Evolutionary conservation across 2,797 vertebrate species (phyloP).

Genomic region (Propithecus perrieri): DNA sequence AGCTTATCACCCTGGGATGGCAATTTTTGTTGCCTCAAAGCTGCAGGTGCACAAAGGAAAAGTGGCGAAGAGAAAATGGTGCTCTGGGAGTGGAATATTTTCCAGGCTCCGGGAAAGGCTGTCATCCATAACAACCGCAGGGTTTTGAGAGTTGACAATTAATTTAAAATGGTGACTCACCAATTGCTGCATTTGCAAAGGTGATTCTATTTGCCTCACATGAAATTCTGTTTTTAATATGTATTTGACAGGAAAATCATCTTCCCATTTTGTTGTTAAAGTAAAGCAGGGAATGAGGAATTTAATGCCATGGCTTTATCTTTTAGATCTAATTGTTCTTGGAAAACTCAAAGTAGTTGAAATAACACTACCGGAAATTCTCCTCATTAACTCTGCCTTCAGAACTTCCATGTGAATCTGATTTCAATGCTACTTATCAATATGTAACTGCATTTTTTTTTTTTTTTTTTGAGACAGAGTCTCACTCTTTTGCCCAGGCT

Average conservation of each 20-base stretch:
- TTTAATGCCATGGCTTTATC: neutral
- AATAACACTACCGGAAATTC: slow-evolving; percentile 70
- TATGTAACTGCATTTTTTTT: neutral
- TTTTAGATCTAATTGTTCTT: slow-evolving; percentile 55
- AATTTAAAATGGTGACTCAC: slow-evolving; percentile 39
- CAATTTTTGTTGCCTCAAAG: slow-evolving; percentile 76
- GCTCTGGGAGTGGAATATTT: neutral
- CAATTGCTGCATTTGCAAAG: neutral
- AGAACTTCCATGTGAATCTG: neutral
- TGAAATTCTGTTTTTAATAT: slow-evolving; percentile 11
- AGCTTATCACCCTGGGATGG: slow-evolving; percentile 78
- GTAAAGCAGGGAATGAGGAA: slow-evolving; percentile 36
- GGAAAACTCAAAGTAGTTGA: slow-evolving; percentile 41
- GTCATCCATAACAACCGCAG: slow-evolving; percentile 7
- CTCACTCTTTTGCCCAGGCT: no score
- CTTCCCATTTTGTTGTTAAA: slow-evolving; percentile 3
- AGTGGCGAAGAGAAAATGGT: neutral
- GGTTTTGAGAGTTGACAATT: slow-evolving; percentile 27
- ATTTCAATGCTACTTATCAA: slow-evolving; percentile 62
- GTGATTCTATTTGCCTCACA: slow-evolving; percentile 28
- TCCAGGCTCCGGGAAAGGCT: neutral
- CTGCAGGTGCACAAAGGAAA: slow-evolving; percentile 76
- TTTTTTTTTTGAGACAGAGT: no score
- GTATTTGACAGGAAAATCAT: neutral
- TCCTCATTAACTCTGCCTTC: slow-evolving; percentile 34